Evolutionary conservation across 2,888 invertebrate genomes (phyloP), one percentile per base, ranked within the genome.

Genomic region (Leptinotarsa rubiginosa): DNA sequence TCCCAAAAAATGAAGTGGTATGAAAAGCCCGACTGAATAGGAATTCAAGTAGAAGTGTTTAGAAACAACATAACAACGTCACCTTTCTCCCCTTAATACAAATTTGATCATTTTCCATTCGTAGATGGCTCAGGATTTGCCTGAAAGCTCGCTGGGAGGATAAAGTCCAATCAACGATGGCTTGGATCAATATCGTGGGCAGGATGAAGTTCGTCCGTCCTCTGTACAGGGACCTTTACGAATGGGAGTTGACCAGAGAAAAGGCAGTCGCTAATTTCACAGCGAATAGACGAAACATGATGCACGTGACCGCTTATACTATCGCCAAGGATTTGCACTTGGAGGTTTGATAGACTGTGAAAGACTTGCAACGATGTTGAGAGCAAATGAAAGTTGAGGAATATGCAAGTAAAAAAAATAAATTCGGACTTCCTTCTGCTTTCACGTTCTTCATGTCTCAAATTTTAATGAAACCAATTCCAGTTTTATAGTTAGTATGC

Each of bases 161-260:
- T 0, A 92, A 92, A 82, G 88, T 97, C 50, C 88, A 90, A 1
- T 90, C 91, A 18, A 93, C 93, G 1, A 89, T 97, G 72, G 86
- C 91, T 22, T 97, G 97, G 89, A 92, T 96, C 12, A 95, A 94
- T 80, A 91, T 91, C 20, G 93, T 95, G 84, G 97, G 97, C 50
- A 91, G 98, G 71, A 95, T 97, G 95, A 98, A 98, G 87, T 98
- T 92, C 88, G 93, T 95, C 2, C 90, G 96, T 49, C 97, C 97
- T 3, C 89, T 98, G 66, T 97, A 96, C 88, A 92, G 95, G 76
- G 96, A 96, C 84, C 89, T 97, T 74, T 95, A 93, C 81, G 90
- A 89, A 0, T 97, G 97, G 97, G 92, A 94, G 76, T 91, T 91
- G 25, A 91, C 92, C 0, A 90, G 94, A 76, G 88, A 90, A 1